These are phyloP conservation scores for Prochilodus magdalenae DNA, from an alignment of 2,113 vertebrate species.

Conservation along the genomic window DNA sequence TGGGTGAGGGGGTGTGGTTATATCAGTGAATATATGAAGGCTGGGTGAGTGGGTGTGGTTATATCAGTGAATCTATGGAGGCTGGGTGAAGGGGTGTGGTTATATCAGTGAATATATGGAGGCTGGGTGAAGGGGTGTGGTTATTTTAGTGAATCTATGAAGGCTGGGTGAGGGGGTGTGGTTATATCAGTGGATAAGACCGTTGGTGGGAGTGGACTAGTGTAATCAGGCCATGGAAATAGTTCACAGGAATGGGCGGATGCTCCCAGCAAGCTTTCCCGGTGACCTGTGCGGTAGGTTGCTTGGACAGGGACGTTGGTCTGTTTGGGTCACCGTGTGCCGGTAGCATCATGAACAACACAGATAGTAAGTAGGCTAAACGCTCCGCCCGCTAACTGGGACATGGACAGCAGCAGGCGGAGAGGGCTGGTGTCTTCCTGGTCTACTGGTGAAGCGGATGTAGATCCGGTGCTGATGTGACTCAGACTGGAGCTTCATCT, in stretches of 20 bases:
- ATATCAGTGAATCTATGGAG: too few relatives aligned
- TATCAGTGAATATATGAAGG: too few relatives aligned
- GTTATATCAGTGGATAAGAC: too few relatives aligned
- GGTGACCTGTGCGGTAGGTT: not conserved
- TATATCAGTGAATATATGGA: too few relatives aligned
- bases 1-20: too few relatives aligned
- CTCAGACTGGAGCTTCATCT: too few relatives aligned
- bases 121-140: too few relatives aligned
- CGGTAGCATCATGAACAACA: not conserved
- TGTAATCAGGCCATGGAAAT: not conserved
- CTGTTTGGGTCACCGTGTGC: not conserved
- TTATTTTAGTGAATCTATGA: too few relatives aligned
- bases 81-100: too few relatives aligned
- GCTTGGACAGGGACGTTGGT: not conserved
- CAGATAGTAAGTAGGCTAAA: slow-evolving; percentile 5
- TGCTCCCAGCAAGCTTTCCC: not conserved
- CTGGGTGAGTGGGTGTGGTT: too few relatives aligned
- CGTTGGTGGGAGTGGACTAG: not conserved
- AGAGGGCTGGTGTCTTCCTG: not conserved
- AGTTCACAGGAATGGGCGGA: not conserved
- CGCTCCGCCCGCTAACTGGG: not conserved
- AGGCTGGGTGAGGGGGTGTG: too few relatives aligned
- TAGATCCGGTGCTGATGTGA: too few relatives aligned
- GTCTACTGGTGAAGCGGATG: not conserved
- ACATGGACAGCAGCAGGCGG: not conserved